These are phyloP conservation scores for Phocoena sinus DNA, from an alignment of 2,113 vertebrate genomes.

Conservation along the genomic window DNA sequence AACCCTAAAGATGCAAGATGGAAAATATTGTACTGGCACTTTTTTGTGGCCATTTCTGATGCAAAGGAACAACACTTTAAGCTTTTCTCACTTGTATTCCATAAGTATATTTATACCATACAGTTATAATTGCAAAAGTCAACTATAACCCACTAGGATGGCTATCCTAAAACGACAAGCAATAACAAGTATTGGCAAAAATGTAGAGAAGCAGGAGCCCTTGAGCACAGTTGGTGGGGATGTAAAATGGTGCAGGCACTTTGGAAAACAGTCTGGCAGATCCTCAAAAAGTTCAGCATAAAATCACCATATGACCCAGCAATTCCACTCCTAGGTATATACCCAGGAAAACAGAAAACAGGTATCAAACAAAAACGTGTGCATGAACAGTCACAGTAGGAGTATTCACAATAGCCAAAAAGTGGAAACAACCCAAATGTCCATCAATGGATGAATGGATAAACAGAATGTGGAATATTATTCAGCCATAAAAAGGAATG, in stretches of 20 bases:
- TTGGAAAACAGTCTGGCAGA: conserved; percentile 11
- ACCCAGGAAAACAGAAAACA: conserved; percentile 11
- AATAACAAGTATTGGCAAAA: conserved; percentile 11
- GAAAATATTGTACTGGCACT: neutral
- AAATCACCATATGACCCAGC: neutral
- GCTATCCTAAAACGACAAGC: neutral
- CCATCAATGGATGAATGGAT: neutral
- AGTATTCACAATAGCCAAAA: neutral
- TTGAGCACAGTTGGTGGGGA: neutral
- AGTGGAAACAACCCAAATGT: neutral
- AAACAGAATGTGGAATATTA: neutral
- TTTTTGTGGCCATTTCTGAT: neutral
- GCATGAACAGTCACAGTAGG: neutral
- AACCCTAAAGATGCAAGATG: conserved; percentile 14
- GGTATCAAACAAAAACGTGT: neutral
- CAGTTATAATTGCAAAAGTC: neutral
- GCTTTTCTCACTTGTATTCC: neutral
- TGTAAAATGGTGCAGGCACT: neutral
- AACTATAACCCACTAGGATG: neutral
- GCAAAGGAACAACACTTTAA: neutral
- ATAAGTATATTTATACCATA: neutral
- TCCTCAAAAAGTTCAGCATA: neutral
- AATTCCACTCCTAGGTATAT: neutral
- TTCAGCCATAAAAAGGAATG: neutral
- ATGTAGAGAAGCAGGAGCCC: neutral